Base-by-base conservation (phyloP, 2,888 invertebrate species). In the Serripes groenlandicus region DNA sequence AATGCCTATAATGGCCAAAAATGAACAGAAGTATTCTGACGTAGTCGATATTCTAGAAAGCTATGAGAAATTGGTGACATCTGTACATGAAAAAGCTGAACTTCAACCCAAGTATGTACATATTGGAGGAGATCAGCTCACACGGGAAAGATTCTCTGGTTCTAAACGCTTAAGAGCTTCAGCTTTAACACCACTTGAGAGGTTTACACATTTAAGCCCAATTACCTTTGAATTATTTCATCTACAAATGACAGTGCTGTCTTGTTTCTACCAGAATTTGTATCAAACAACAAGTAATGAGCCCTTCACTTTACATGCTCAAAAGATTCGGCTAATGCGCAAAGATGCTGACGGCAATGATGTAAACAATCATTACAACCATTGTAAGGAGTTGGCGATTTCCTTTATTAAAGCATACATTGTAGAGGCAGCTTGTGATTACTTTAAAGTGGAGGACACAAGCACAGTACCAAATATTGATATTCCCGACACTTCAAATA, bases 141-240 rank as follows among this genome's bases (percentile, higher is more conserved):
- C 69, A 11, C 66, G 78, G 28, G 78, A 78, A 11, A 9, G 78
- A 34, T 79, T 74, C 52, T 74, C 73, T 32, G 74, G 78, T 21
- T 73, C 69, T 0, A 79, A 70, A 26, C 28, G 62, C 15, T 30
- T 74, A 26, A 56, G 78, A 54, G 73, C 73, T 23, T 30, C 52
- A 18, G 74, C 49, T 11, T 56, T 74, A 18, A 69, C 68, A 32
- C 49, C 30, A 2, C n/a, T 32, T 15, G 70, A 75, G 15, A 64
- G 42, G 28, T 42, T 69, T 35, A 23, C 35, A 23, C 37, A 42
- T 32, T 32, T 68, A 21, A 23, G n/a, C 23, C 68, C 68, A 37
- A 42, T 42, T 15, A 68, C 68, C 26, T 68, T 68, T 37, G 68
- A 68, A 68, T 18, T 64, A 2, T 64, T 64, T 32, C 64, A 64